Base-by-base conservation (phyloP, 2,113 vertebrate genomes). In the Stigmatopora nigra region DNA sequence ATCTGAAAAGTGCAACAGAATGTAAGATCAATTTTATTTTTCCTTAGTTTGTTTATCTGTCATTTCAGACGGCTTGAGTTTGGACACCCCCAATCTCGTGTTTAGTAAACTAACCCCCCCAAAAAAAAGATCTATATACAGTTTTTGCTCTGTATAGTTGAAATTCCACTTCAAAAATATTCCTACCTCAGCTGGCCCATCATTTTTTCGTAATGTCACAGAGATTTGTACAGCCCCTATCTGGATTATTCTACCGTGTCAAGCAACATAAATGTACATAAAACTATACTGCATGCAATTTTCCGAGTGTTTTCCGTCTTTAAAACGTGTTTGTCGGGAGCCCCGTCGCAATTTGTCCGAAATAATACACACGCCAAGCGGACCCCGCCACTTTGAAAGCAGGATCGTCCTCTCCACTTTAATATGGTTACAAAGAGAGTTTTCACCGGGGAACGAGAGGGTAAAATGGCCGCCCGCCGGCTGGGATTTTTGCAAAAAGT, bases 161-260 rank as follows among this genome's bases (percentile, higher is more conserved):
- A 45, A 20, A 22, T 61, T 61, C 19, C n/a, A 20, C 41, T 61
- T 15, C 19, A 22, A 45, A 46, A 61, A 45, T 41, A 45, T 45
- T 61, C 41, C 59, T 61, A 61, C 59, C 59, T 61, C 59, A 45
- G 15, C 51, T 53, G 19, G 20, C 51, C 51, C 19, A 36, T 41
- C 25, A 2, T 10, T 13, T 60, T 20, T 8, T 41, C 0, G 35
- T 60, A 19, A 36, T 36, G 19, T 41, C 17, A 36, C 57, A 11
- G 36, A 35, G 36, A 60, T 38, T 60, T 41, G 11, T 60, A 19
- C 36, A 41, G 10, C 16, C 36, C 35, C 4, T 19, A 3, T 31
- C 13, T 13, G 4, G 13, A 20, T 13, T 55, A 56, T 31, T 56
- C 13, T 16, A 22, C 14, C 53, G 14, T 56, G 22, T 56, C 31